Evolutionary conservation across 1,140 invertebrate species (phyloP).

Genomic region (Ostrea denselamellosa): DNA sequence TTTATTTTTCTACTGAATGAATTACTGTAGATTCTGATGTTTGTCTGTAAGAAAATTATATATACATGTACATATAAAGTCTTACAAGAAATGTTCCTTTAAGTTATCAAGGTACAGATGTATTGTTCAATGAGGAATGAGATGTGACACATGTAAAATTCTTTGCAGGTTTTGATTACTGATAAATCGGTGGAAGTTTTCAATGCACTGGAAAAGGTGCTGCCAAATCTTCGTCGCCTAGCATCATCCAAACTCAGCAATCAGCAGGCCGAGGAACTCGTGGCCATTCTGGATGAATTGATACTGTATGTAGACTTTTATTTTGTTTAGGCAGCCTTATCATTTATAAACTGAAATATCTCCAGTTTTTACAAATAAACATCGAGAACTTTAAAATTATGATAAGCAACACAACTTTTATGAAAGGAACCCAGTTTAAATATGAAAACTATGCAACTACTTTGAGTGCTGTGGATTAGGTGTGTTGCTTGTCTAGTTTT

Average conservation of each 20-base stretch:
- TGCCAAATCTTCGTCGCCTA: conserved; percentile 70
- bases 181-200: conserved; percentile 71
- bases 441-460: no score
- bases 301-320: conserved; percentile 55
- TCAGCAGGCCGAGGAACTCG: conserved; percentile 66
- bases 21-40: no score
- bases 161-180: conserved; percentile 72
- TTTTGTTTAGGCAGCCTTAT: not conserved
- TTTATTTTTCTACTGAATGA: no score
- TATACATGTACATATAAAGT: not conserved
- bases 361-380: no score
- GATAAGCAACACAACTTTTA: no score
- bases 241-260: conserved; percentile 72
- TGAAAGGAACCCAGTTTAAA: no score
- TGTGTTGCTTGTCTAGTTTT: no score
- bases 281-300: conserved; percentile 66
- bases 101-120: not conserved
- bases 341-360: no score
- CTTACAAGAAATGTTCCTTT: not conserved
- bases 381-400: no score
- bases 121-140: not conserved
- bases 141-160: not conserved
- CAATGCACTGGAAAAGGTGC: conserved; percentile 60
- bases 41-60: no score
- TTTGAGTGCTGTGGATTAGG: no score